A percentile compares a stretch with the other conserved stretches of the same genome.
Evolutionary conservation across 1,140 invertebrate genomes (phyloP).

Genomic region (Camponotus vicinus): DNA sequence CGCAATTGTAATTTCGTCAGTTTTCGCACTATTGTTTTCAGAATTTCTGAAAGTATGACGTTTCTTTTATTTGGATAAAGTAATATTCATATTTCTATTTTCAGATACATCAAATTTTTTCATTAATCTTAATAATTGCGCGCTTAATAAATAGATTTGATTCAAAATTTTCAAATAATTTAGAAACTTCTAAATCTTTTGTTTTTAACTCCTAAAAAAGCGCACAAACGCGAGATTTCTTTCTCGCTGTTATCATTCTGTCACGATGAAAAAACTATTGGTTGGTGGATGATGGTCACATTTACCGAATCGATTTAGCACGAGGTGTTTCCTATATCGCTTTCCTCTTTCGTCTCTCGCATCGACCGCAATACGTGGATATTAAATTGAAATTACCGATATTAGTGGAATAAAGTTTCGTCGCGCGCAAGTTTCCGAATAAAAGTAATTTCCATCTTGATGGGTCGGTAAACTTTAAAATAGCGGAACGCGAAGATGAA

Average conservation of each 20-base stretch:
- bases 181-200: too few species aligned
- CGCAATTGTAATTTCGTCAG: not conserved
- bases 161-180: too few species aligned
- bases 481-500: conserved; percentile 2
- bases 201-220: not conserved
- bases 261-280: not conserved
- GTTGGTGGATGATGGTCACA: not conserved
- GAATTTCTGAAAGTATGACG: too few species aligned
- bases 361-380: conserved; percentile 46
- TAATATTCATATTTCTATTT: not conserved
- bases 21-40: not conserved
- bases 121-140: not conserved
- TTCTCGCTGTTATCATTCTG: not conserved
- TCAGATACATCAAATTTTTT: not conserved
- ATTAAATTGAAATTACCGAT: conserved; percentile 53
- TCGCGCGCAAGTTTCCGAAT: conserved; percentile 30
- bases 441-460: conserved; percentile 51
- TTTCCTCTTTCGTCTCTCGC: conserved; percentile 25
- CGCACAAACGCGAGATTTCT: not conserved
- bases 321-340: conserved; percentile 30
- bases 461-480: conserved; percentile 45
- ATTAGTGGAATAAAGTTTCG: conserved; percentile 51
- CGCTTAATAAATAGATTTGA: too few species aligned
- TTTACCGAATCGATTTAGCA: conserved; percentile 47
- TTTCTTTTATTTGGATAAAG: too few species aligned